Evolutionary conservation across 2,113 vertebrate genomes (phyloP), one percentile per base, ranked within the genome.

Genomic region (Odontesthes bonariensis): DNA sequence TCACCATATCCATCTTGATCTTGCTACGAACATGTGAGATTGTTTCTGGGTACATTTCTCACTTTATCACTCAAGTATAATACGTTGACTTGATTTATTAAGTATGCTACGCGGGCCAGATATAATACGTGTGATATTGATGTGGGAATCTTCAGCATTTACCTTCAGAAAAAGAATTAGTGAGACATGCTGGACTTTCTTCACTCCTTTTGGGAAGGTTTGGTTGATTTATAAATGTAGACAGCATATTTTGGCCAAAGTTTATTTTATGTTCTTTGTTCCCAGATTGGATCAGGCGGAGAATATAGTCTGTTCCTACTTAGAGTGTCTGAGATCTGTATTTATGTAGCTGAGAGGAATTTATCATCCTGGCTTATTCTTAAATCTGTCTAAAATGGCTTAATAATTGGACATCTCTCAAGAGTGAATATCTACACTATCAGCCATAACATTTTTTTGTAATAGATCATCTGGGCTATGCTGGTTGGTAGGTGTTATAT

Each of bases 1-100:
- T 87, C 69, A 60, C 58, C 66, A 38, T 32, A 75, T 72, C 69
- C 61, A 79, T 81, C 72, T 73, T 58, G 62, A 31, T 78, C 27
- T 65, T 35, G 35, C 11, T 40, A 46, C 71, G 32, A n/a, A 16
- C 7, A 49, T 49, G 46, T 8, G 17, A n/a, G 16, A 49, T 13
- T 49, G 16, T 19, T 19, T 17, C 17, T 49, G 46, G 33, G 0
- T 33, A 54, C 8, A 16, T 57, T 65, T 52, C 17, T 69, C 38
- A 22, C 52, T 69, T 61, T 51, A 66, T 58, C 32, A 49, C 22
- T 42, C 11, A 42, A 60, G 6, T 60, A 60, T 40, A n/a, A 58
- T 58, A 0, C 6, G 12, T 20, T 35, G 0, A 22, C 22, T 23
- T 7, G 13, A 23, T 42, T 42, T 14, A 47, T 47, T 16, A 67